phyloP scores from a whole-genome alignment of 2,113 vertebrate species.

The Notarius lentiginosus region DNA sequence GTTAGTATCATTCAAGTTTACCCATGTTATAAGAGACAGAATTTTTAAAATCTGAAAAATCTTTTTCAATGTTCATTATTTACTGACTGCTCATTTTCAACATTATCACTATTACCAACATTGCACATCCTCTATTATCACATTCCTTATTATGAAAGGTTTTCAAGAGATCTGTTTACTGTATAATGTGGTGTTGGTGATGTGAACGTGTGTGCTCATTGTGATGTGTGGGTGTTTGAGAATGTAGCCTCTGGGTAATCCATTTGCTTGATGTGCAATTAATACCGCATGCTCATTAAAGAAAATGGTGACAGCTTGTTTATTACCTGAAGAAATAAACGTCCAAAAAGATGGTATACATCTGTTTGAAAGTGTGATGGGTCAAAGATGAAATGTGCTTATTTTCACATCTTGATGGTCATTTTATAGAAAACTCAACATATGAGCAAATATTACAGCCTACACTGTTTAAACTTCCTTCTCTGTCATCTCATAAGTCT shows the following conservation, averaged over 20 bases:
- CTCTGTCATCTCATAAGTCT: not conserved
- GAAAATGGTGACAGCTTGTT: constrained; percentile 49
- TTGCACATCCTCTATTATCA: not conserved
- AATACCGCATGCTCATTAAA: constrained; percentile 59
- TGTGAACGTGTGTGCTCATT: not conserved
- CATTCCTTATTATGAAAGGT: not conserved
- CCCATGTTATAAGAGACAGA: not conserved
- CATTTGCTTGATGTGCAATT: constrained; percentile 56
- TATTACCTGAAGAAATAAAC: constrained; percentile 41
- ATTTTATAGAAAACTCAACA: not conserved
- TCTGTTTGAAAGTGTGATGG: not conserved
- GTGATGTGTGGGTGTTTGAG: constrained; percentile 34
- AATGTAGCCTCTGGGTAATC: constrained; percentile 44
- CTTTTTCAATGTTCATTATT: not conserved
- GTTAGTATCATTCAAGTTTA: not conserved
- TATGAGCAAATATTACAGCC: not conserved
- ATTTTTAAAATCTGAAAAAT: not conserved
- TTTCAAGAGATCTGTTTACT: constrained; percentile 15
- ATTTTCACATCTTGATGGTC: not conserved
- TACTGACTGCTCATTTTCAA: not conserved
- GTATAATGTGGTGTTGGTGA: not conserved
- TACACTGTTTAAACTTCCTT: not conserved
- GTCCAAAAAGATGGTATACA: constrained; percentile 30
- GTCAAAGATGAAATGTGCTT: not conserved
- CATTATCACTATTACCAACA: not conserved